Evolutionary conservation across 2,888 invertebrate genomes (phyloP), one percentile per base, ranked within the genome.

Genomic region (Amphipoea lucens): DNA sequence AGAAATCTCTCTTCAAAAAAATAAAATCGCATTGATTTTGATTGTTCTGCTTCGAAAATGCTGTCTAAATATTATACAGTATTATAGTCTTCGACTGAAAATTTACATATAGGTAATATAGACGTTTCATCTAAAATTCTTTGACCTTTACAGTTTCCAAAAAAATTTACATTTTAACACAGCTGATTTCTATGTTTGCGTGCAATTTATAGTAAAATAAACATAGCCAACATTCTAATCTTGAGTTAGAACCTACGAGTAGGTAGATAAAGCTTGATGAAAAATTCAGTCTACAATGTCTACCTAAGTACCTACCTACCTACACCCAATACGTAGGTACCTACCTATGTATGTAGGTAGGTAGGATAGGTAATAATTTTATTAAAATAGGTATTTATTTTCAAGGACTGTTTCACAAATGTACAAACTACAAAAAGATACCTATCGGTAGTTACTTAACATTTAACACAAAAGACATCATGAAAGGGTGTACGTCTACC

Each of bases 401-500:
- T 29, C 23, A 78, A 78, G 70, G 71, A 40, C 60, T 40, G 45
- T 48, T 63, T 62, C 4, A 29, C 57, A 74, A 74, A 67, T 66
- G 65, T 40, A 40, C 20, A 4, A 62, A 67, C 36, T 54, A 57
- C 9, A 60, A 60, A 74, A 73, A 65, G 6, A 74, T 54, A 74
- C 20, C 40, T 78, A 83, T n/a, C 62, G 78, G 45, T 63, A 80
- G 57, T 79, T 42, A 51, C 29, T 71, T 54, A 68, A 48, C 57
- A 66, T 66, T 60, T 66, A 54, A 74, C 73, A 79, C 65, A 79
- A 84, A 74, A 73, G 70, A 20, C 69, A 70, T 74, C 71, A 51
- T 74, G 65, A 74, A 77, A 79, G 85, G 78, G 79, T 75, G 60
- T 72, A 68, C 36, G 72, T 76, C 62, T 63, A 70, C 57, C 70